Conservation (phyloP, 2,888 invertebrate species). For the Petrolisthes cinctipes region DNA sequence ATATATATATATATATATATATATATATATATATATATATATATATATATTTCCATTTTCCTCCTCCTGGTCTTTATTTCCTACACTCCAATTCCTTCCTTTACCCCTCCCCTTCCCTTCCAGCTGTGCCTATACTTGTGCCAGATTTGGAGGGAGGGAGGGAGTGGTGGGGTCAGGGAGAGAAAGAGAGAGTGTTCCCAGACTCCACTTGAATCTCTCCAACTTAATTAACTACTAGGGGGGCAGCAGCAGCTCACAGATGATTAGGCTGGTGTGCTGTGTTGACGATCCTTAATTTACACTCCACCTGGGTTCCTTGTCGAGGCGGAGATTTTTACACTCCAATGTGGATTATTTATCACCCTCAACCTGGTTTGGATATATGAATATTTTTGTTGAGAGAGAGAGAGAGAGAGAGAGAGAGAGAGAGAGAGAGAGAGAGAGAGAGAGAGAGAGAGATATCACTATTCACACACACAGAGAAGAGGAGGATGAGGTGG, state of each 20-base stretch:
- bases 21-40: neutral
- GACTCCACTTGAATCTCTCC: neutral
- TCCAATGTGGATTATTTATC: no score
- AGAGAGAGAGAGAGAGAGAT: no score
- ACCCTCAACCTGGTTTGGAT: no score
- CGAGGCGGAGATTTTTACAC: no score
- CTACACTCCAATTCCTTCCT: neutral
- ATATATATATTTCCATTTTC: neutral
- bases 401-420: no score
- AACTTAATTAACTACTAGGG: neutral
- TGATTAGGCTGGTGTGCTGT: neutral
- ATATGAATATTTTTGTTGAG: no score
- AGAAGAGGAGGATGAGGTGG: neutral
- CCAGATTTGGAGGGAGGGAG: neutral
- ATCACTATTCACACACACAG: no score
- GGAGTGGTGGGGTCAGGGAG: neutral
- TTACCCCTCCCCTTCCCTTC: neutral
- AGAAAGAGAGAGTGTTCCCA: neutral
- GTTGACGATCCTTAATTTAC: no score
- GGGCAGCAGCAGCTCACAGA: neutral
- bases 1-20: conserved; percentile 1
- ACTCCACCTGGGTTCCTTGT: no score
- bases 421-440: no score
- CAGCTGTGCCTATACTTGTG: neutral
- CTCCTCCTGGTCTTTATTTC: neutral